Conservation (phyloP, 2,888 invertebrate genomes). For the Ectemnius cavifrons region DNA sequence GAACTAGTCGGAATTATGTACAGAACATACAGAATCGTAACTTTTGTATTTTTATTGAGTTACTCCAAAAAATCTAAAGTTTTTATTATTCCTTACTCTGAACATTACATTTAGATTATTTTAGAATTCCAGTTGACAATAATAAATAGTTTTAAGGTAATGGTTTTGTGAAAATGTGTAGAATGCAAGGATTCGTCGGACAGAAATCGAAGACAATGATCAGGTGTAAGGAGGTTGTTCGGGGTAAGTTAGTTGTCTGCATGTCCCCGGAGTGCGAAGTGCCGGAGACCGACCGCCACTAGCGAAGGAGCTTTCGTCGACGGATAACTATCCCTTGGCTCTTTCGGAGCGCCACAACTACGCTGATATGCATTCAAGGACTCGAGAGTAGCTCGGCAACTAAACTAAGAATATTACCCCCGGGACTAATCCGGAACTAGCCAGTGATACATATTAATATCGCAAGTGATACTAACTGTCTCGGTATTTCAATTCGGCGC, state of each 20-base stretch:
- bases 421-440: constrained; percentile 58
- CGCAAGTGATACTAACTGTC: constrained; percentile 48
- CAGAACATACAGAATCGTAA: background rate
- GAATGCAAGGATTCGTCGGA: too few relatives aligned
- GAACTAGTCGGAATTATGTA: background rate
- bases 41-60: too few relatives aligned
- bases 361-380: constrained; percentile 28
- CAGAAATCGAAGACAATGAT: constrained; percentile 55
- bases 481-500: constrained; percentile 41
- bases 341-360: constrained; percentile 51
- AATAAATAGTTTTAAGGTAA: too few relatives aligned
- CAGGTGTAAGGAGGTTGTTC: constrained; percentile 67
- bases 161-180: too few relatives aligned
- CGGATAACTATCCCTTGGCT: constrained; percentile 58
- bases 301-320: constrained; percentile 45
- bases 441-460: constrained; percentile 57
- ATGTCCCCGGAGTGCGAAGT: constrained; percentile 58
- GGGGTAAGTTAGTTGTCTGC: constrained; percentile 68
- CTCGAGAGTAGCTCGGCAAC: constrained; percentile 30
- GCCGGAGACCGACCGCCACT: constrained; percentile 33
- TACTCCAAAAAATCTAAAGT: too few relatives aligned
- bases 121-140: too few relatives aligned
- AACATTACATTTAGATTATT: too few relatives aligned
- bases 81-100: too few relatives aligned
- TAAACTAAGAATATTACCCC: constrained; percentile 63